A percentile compares a stretch with the other conserved stretches of the same genome.
Conservation (phyloP, 2,797 vertebrate genomes). For the Coranthus polyacanthus region DNA sequence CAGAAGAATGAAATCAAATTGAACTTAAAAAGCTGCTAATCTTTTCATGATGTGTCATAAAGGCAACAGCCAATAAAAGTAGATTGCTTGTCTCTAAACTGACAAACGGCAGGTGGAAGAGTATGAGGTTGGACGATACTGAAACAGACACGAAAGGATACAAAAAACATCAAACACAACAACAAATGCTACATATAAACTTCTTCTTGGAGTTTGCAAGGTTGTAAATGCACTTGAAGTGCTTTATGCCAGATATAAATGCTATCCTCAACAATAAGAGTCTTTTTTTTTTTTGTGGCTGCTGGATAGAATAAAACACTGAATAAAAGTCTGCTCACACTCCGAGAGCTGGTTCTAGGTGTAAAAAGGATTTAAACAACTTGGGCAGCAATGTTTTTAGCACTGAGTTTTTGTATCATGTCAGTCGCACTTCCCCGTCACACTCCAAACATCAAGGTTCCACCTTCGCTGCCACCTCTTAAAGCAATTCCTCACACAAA, state of each 20-base stretch:
- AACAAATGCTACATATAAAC: background rate
- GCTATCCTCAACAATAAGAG: slow-evolving; percentile 10
- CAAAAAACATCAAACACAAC: slow-evolving; percentile 2
- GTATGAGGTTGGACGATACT: background rate
- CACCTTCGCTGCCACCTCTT: background rate
- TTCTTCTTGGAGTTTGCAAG: background rate
- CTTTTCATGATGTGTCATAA: background rate
- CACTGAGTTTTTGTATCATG: background rate
- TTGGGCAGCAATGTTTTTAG: slow-evolving; percentile 20
- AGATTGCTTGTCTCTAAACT: background rate
- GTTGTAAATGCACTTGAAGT: slow-evolving; percentile 17
- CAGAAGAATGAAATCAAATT: background rate
- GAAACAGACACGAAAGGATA: slow-evolving; percentile 4
- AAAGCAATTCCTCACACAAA: slow-evolving; percentile 9
- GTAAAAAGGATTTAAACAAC: slow-evolving; percentile 15
- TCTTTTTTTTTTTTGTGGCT: background rate
- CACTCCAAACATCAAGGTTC: slow-evolving; percentile 6
- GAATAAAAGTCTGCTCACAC: slow-evolving; percentile 10
- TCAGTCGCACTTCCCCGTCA: slow-evolving; percentile 8
- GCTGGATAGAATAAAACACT: slow-evolving; percentile 12
- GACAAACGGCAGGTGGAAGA: slow-evolving; percentile 3
- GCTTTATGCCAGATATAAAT: slow-evolving; percentile 24
- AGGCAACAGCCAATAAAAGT: background rate
- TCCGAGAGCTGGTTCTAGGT: slow-evolving; percentile 3
- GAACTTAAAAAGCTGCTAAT: background rate